phyloP scores from a whole-genome alignment of 2,113 vertebrate species.

The Tragulus kanchil region DNA sequence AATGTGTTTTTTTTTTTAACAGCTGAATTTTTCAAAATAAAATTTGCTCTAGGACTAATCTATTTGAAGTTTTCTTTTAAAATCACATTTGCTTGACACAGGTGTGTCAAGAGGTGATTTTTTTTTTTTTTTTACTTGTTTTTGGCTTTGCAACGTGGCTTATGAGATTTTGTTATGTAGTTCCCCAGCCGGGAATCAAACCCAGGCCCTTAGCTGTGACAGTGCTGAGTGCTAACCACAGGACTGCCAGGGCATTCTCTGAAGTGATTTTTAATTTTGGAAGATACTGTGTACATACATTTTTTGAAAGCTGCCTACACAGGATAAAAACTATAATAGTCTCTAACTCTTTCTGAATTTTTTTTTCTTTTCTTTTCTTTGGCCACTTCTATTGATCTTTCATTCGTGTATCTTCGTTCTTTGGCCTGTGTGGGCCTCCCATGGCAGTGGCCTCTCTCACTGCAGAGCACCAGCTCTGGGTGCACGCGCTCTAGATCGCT shows the following conservation, averaged over 20 bases:
- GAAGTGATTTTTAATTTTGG: constrained; percentile 31
- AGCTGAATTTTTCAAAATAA: neutral
- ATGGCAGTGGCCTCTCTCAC: too few species aligned
- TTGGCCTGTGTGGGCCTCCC: too few species aligned
- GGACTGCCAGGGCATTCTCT: neutral
- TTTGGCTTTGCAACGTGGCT: neutral
- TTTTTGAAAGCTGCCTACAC: neutral
- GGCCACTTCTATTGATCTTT: too few species aligned
- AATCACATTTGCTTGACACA: neutral
- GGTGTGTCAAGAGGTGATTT: neutral
- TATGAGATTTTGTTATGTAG: neutral
- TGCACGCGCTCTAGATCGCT: too few species aligned
- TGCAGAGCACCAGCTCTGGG: too few species aligned
- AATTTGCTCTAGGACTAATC: neutral
- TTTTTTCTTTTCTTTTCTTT: too few species aligned
- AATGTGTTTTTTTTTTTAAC: neutral
- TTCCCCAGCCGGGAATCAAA: neutral
- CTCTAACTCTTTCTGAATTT: neutral
- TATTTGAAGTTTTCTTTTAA: neutral
- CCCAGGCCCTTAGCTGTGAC: neutral
- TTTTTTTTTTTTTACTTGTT: neutral
- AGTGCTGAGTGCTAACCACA: neutral
- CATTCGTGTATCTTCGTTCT: too few species aligned
- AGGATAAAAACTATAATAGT: neutral
- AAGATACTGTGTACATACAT: neutral